Conservation (phyloP, 2,888 invertebrate genomes). For the Helobdella robusta region DNA sequence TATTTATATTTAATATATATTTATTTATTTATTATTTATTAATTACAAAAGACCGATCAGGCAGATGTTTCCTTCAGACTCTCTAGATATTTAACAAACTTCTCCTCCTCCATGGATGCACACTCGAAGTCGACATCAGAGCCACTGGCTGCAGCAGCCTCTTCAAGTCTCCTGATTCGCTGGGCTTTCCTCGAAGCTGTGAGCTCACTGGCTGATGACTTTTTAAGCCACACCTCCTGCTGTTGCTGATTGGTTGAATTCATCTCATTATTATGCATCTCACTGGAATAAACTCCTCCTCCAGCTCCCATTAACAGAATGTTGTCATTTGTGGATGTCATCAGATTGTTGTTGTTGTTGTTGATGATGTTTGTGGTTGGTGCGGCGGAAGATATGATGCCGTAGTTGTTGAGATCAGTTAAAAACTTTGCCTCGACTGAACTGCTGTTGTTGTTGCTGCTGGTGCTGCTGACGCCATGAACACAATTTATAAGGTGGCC, state of each 20-base stretch:
- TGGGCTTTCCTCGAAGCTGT: slow-evolving; percentile 4
- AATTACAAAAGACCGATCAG: slow-evolving; percentile 21
- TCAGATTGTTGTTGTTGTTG: not conserved
- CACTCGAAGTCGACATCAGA: slow-evolving; percentile 43
- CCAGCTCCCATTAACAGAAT: not conserved
- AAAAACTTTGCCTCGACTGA: not conserved
- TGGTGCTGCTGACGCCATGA: not conserved
- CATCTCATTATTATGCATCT: slow-evolving; percentile 12
- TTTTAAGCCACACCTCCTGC: slow-evolving; percentile 22
- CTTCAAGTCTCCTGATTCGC: slow-evolving; percentile 21
- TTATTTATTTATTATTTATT: no score
- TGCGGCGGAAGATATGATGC: not conserved
- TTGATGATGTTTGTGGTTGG: slow-evolving; percentile 7
- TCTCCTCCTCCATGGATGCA: slow-evolving; percentile 75
- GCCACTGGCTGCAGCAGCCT: slow-evolving; percentile 24
- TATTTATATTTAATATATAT: no score
- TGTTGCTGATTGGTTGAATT: slow-evolving; percentile 6
- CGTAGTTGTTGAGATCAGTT: not conserved
- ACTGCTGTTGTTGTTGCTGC: not conserved
- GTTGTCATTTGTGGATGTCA: not conserved
- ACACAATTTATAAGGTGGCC: no score
- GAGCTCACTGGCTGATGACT: slow-evolving; percentile 11
- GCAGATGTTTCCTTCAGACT: slow-evolving; percentile 77
- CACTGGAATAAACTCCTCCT: slow-evolving; percentile 16
- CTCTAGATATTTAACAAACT: slow-evolving; percentile 95